phyloP scores from a whole-genome alignment of 1,140 invertebrate genomes.

The Achatina immaculata region DNA sequence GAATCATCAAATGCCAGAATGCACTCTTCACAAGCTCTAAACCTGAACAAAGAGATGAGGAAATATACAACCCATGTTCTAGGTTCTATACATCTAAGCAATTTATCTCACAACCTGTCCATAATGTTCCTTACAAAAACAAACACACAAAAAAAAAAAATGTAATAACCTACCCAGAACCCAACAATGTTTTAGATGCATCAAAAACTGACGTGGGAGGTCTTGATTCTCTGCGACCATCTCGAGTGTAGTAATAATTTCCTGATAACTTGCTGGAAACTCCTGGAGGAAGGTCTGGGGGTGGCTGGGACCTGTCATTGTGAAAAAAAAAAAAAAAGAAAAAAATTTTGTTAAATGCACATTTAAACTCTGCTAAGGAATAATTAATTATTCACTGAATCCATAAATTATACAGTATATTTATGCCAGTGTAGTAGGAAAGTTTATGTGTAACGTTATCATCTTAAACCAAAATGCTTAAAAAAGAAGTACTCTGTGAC shows the following conservation, averaged over 20 bases:
- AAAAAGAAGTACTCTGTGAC: too few species aligned
- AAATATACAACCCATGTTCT: too few species aligned
- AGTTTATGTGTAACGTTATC: not conserved
- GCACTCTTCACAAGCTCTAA: too few species aligned
- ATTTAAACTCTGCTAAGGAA: not conserved
- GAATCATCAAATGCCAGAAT: too few species aligned
- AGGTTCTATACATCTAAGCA: too few species aligned
- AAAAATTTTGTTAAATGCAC: not conserved
- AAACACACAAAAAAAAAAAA: not conserved
- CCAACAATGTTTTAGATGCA: not conserved
- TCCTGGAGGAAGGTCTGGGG: conserved; percentile 82
- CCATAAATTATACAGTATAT: not conserved
- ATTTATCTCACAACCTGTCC: too few species aligned
- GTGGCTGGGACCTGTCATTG: conserved; percentile 78
- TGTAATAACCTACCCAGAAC: conserved; percentile 8
- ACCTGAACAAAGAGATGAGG: too few species aligned
- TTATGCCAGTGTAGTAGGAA: not conserved
- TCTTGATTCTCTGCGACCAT: conserved; percentile 80
- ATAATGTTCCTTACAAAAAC: too few species aligned
- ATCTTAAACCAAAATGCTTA: too few species aligned
- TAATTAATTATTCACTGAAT: not conserved
- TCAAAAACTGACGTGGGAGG: conserved; percentile 73
- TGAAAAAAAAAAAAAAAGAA: conserved; percentile 14
- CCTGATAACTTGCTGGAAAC: conserved; percentile 79
- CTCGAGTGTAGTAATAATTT: conserved; percentile 85